Evolutionary conservation across 2,888 invertebrate species (phyloP).

Genomic region (Cephus nigrinus): DNA sequence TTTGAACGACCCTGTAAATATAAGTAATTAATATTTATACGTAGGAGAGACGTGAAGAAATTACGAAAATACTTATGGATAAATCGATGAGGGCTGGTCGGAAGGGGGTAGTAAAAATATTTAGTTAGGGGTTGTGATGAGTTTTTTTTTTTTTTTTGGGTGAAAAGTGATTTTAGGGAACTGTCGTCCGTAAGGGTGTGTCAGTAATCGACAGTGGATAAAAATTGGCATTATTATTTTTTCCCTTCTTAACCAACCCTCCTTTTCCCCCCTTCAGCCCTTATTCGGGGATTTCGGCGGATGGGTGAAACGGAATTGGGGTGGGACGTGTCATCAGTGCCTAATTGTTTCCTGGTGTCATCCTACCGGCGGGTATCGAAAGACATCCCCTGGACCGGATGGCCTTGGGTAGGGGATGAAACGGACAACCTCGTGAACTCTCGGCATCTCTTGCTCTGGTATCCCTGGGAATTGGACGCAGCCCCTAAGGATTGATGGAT

Average conservation of each 20-base stretch:
- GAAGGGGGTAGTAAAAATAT: not conserved
- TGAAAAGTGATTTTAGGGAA: not conserved
- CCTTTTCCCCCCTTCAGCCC: not conserved
- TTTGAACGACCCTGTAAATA: not conserved
- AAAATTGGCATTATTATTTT: not conserved
- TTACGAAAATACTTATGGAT: not conserved
- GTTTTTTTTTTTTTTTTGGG: not conserved
- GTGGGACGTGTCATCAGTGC: constrained; percentile 22
- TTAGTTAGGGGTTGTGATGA: not conserved
- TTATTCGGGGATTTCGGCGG: not conserved
- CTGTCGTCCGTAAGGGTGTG: not conserved
- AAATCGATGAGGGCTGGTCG: not conserved
- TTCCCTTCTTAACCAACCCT: not conserved
- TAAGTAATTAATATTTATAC: too few relatives aligned
- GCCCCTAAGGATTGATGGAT: constrained; percentile 50
- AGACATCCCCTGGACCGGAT: not conserved
- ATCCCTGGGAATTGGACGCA: not conserved
- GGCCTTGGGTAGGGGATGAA: not conserved
- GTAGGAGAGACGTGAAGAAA: not conserved
- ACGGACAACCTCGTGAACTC: not conserved
- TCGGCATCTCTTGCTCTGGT: not conserved
- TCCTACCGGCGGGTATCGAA: not conserved
- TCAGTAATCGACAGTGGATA: not conserved
- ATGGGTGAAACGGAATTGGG: not conserved
- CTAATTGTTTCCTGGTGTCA: constrained; percentile 48